phyloP scores from a whole-genome alignment of 1,140 invertebrate species.

The Procambarus clarkii region DNA sequence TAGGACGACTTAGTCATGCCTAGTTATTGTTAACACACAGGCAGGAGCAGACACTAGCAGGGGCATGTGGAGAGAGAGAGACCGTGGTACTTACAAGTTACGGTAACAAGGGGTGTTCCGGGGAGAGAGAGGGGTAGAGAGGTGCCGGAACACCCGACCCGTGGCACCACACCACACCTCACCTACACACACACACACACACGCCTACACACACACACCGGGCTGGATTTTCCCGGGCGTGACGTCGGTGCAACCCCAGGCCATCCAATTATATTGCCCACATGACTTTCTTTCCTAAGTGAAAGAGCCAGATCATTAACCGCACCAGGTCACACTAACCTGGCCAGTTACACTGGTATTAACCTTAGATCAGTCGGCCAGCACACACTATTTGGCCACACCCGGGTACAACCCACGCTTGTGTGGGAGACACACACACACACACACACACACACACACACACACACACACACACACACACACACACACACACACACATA shows the following conservation, averaged over 20 bases:
- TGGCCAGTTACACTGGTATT: not conserved
- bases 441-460: not conserved
- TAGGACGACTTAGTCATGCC: no score
- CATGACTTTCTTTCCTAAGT: not conserved
- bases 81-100: no score
- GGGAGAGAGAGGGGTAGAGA: no score
- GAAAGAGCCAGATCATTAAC: not conserved
- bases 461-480: constrained; percentile 2
- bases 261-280: not conserved
- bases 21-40: no score
- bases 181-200: not conserved
- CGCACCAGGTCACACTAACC: not conserved
- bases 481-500: not conserved
- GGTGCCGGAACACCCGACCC: no score
- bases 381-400: no score
- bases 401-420: no score
- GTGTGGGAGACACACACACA: no score
- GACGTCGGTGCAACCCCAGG: not conserved
- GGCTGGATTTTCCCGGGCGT: constrained; percentile 2
- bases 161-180: no score
- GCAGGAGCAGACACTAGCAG: no score
- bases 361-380: not conserved
- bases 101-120: no score
- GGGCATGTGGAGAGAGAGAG: no score
- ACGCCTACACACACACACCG: not conserved